Evolutionary conservation across 2,888 invertebrate species (phyloP).

Genomic region (Tenthredo mesomela): DNA sequence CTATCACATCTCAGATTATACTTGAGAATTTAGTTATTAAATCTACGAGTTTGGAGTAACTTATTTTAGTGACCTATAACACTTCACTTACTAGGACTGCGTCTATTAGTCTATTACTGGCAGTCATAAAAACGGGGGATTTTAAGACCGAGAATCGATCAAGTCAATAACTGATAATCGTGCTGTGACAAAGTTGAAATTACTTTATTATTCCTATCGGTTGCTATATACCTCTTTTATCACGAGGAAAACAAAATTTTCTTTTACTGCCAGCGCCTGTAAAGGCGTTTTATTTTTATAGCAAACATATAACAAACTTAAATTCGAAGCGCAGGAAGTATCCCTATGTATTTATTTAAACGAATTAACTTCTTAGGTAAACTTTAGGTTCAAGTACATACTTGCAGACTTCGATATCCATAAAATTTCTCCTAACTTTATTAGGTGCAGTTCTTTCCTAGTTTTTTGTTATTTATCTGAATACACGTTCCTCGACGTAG

Average conservation of each 20-base stretch:
- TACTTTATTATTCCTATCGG: neutral
- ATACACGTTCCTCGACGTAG: neutral
- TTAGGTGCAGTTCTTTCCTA: neutral
- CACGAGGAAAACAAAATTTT: neutral
- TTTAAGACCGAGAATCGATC: neutral
- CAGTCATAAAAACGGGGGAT: neutral
- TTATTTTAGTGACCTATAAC: conserved; percentile 13
- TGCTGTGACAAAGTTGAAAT: conserved; percentile 5
- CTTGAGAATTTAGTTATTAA: neutral
- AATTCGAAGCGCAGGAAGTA: neutral
- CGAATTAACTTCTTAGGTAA: neutral
- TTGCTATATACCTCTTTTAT: neutral
- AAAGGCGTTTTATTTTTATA: neutral
- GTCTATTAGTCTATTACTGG: neutral
- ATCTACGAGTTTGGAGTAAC: conserved; percentile 2
- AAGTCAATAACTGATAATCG: neutral
- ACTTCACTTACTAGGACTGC: neutral
- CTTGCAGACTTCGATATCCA: neutral
- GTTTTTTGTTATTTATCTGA: neutral
- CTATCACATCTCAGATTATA: neutral
- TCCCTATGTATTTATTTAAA: neutral
- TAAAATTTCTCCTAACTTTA: neutral
- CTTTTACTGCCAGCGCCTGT: neutral
- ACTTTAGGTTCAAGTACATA: neutral
- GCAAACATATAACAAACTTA: neutral